Conservation (phyloP, 2,113 vertebrate genomes). For the Willisornis vidua region DNA sequence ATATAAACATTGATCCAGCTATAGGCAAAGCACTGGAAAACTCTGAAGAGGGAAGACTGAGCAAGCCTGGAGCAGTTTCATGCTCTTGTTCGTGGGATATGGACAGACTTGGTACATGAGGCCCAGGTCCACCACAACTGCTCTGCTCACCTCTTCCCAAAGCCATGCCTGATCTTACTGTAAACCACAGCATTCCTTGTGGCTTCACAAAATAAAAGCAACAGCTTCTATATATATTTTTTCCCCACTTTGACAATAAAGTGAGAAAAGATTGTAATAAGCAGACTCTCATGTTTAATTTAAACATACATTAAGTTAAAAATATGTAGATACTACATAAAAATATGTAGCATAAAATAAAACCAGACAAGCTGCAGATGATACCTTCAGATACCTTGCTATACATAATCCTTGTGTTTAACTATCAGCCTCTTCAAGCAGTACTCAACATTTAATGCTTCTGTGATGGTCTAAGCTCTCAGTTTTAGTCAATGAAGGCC, state of each 20-base stretch:
- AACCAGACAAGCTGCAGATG: neutral
- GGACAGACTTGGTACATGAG: rapidly evolving
- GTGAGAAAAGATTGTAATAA: neutral
- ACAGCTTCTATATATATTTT: neutral
- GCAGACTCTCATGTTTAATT: neutral
- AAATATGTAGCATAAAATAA: neutral
- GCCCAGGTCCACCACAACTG: neutral
- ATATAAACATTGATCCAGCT: neutral
- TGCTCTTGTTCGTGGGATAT: neutral
- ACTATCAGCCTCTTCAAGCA: neutral
- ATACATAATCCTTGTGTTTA: neutral
- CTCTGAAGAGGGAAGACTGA: neutral
- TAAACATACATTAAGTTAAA: neutral
- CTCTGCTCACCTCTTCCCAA: neutral
- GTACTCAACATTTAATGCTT: neutral
- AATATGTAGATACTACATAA: neutral
- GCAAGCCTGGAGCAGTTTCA: neutral
- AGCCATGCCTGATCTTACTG: neutral
- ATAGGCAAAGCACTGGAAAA: neutral
- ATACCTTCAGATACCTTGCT: neutral
- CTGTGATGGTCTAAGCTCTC: neutral
- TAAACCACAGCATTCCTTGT: neutral
- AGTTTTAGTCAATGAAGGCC: neutral
- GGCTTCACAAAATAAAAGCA: neutral
- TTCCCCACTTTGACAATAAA: neutral